Evolutionary conservation across 2,797 vertebrate genomes (phyloP).

Genomic region (Lagodon rhomboides): DNA sequence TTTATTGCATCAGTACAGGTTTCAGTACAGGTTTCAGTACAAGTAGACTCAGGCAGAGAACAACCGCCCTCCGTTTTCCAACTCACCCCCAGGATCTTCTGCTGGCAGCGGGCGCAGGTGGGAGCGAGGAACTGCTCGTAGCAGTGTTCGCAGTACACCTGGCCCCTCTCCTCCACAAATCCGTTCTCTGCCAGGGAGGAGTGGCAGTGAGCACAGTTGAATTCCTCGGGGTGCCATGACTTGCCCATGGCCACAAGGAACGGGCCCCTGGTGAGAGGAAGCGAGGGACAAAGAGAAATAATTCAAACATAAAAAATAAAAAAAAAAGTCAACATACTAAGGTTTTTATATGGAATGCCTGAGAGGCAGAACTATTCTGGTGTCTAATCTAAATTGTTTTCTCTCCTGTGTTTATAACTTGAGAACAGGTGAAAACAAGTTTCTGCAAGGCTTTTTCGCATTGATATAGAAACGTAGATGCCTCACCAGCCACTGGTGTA

Average conservation of each 20-base stretch:
- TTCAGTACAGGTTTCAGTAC: background rate
- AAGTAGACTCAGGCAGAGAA: background rate
- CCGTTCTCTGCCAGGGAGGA: conserved; percentile 92
- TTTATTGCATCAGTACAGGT: background rate
- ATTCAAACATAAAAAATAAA: conserved; percentile 1
- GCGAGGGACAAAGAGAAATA: background rate
- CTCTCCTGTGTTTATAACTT: too few relatives aligned
- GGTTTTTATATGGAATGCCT: background rate
- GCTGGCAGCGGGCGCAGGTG: conserved; percentile 90
- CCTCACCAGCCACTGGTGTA: too few relatives aligned
- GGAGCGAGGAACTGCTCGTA: conserved; percentile 98
- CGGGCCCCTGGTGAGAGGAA: conserved; percentile 88
- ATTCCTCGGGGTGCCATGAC: conserved; percentile 98
- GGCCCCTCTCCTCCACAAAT: conserved; percentile 95
- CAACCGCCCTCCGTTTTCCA: background rate
- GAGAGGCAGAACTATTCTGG: too few relatives aligned
- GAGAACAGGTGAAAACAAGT: too few relatives aligned
- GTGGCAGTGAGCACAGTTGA: conserved; percentile 94
- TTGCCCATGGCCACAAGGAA: conserved; percentile 97
- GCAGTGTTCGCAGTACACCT: conserved; percentile 93
- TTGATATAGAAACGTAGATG: too few relatives aligned
- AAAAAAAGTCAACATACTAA: background rate
- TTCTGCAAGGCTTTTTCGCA: too few relatives aligned
- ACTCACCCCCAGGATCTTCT: conserved; percentile 97
- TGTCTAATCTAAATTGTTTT: too few relatives aligned